A percentile compares a stretch with the other conserved stretches of the same genome.
These are phyloP conservation scores for Drosophila neonasuta DNA, from an alignment of 2,888 invertebrate genomes.

Conservation along the genomic window DNA sequence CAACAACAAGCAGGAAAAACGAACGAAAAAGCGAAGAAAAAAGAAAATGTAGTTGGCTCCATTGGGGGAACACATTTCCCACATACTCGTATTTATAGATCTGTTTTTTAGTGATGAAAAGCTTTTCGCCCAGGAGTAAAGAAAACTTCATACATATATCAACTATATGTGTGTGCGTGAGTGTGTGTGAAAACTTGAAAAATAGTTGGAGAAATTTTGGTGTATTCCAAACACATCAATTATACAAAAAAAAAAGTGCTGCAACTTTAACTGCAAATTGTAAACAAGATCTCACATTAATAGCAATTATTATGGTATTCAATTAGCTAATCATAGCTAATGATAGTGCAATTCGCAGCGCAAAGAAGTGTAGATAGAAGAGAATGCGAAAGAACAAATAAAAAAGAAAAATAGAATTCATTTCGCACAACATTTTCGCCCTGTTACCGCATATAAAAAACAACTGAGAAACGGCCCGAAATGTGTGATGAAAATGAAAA, in stretches of 20 bases:
- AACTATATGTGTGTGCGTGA: not conserved
- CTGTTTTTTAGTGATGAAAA: constrained; percentile 52
- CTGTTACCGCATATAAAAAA: constrained; percentile 56
- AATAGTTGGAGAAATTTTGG: not conserved
- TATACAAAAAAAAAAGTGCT: not conserved
- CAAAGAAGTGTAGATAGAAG: constrained; percentile 34
- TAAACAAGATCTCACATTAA: constrained; percentile 44
- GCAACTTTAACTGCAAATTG: constrained; percentile 16
- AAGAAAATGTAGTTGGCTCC: constrained; percentile 58
- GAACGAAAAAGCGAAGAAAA: constrained; percentile 8
- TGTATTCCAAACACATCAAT: constrained; percentile 1
- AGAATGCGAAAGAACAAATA: constrained; percentile 12
- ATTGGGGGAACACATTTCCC: constrained; percentile 49
- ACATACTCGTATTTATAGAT: constrained; percentile 66
- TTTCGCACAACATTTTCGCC: constrained; percentile 52
- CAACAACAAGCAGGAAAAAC: constrained; percentile 22
- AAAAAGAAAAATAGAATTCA: constrained; percentile 6
- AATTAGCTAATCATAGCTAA: constrained; percentile 55
- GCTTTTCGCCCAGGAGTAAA: constrained; percentile 15
- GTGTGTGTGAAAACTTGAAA: constrained; percentile 16
- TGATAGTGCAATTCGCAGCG: constrained; percentile 37
- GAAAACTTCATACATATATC: constrained; percentile 2
- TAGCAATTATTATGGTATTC: constrained; percentile 21
- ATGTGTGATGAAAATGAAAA: constrained; percentile 32
- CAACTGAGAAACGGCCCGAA: constrained; percentile 14